Base-by-base conservation (phyloP, 2,113 vertebrate species). In the Otus sunia region DNA sequence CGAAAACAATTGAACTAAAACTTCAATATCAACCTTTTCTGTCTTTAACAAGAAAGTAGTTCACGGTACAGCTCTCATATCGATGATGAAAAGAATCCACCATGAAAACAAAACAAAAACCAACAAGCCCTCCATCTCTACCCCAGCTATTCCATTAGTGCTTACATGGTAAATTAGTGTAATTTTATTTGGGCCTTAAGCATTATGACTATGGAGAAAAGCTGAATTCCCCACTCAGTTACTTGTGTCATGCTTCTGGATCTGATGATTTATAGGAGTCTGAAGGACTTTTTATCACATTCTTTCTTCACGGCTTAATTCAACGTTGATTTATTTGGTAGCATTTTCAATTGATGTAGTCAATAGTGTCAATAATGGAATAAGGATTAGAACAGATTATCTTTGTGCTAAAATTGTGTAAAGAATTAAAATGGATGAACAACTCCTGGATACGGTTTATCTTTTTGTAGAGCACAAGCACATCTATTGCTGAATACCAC, bases 1-100 rank as follows among this genome's bases (percentile, higher is more conserved):
- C 97, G 97, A 98, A 98, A 98, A 96, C 96, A 98, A 98, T 98
- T 98, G 98, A 98, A 98, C 97, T 97, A 97, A 98, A 97, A 98
- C 98, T 98, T 98, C 98, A 96, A 96, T 96, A 97, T 97, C 98
- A 98, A 94, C 98, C 97, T 96, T 97, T 95, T 97, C 96, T 97
- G 97, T 98, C 97, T 98, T 98, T 98, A 98, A 98, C 98, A 98
- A 97, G 97, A 97, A 97, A 93, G 94, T 93, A 95, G 93, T 95
- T 95, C 94, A 90, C 13, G 15, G 86, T 83, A 67, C 62, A 72
- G 90, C 72, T 96, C 66, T 81, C 6, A 1, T 73, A 43, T 59
- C 69, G 62, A 4, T 81, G 72, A 76, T 37, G 43, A 82, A 96
- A 84, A 55, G 88, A 95, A 59, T 63, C 66, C 72, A 93, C 90